Percentiles rank a stretch among this genome's conserved stretches.
Evolutionary conservation across 2,888 invertebrate genomes (phyloP).

Genomic region (Gymnoscelis rufifasciata): DNA sequence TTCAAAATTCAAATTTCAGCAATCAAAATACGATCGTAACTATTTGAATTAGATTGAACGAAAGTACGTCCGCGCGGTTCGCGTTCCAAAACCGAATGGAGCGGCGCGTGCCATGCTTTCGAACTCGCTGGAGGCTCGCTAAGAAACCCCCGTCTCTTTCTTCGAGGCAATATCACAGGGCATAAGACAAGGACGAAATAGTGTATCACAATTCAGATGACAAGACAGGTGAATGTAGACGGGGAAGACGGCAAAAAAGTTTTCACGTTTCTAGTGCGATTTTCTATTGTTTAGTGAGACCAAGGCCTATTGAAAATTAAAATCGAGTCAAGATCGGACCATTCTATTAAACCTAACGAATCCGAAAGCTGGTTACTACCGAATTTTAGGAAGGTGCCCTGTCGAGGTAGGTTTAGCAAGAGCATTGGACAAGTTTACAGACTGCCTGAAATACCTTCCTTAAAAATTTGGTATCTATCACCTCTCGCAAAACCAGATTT

Average conservation of each 20-base stretch:
- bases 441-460: too few species aligned
- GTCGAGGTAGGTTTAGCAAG: too few species aligned
- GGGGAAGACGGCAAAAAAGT: conserved; percentile 64
- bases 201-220: conserved; percentile 42
- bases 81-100: conserved; percentile 71
- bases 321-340: conserved; percentile 32
- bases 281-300: conserved; percentile 50
- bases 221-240: conserved; percentile 72
- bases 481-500: too few species aligned
- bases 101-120: conserved; percentile 71
- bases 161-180: conserved; percentile 35
- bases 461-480: too few species aligned
- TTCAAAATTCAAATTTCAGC: conserved; percentile 36
- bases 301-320: conserved; percentile 38
- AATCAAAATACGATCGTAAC: conserved; percentile 65
- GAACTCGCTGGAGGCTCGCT: conserved; percentile 40
- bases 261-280: conserved; percentile 62
- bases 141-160: conserved; percentile 62
- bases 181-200: conserved; percentile 60
- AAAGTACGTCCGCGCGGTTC: conserved; percentile 51
- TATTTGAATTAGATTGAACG: conserved; percentile 33
- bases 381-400: too few species aligned
- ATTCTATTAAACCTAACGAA: too few species aligned
- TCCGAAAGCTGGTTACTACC: too few species aligned
- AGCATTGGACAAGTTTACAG: too few species aligned